Percentiles rank a stretch among this genome's conserved stretches.
phyloP scores from a whole-genome alignment of 2,888 invertebrate species.

The Neoscelio sp. region DNA sequence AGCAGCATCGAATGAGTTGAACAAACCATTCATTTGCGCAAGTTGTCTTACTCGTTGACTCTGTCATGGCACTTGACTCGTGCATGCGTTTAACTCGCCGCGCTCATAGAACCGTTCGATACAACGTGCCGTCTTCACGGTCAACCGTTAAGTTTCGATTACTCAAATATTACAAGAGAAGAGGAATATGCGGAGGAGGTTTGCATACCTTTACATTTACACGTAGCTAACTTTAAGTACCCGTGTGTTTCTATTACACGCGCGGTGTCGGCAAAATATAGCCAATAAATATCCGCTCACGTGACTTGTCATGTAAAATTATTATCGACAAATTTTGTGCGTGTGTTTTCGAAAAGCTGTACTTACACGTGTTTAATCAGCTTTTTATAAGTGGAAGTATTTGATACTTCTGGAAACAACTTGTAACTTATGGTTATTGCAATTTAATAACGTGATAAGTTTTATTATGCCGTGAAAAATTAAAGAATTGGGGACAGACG shows the following conservation, averaged over 20 bases:
- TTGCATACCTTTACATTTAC: constrained; percentile 61
- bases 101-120: constrained; percentile 64
- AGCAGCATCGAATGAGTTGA: constrained; percentile 19
- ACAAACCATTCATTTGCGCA: constrained; percentile 58
- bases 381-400: not conserved
- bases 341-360: too few species aligned
- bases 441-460: too few species aligned
- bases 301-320: constrained; percentile 50
- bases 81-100: constrained; percentile 56
- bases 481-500: too few species aligned
- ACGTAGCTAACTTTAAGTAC: constrained; percentile 32
- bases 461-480: too few species aligned
- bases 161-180: constrained; percentile 74
- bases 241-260: constrained; percentile 54
- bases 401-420: too few species aligned
- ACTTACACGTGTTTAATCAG: constrained; percentile 17
- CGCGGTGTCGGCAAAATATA: constrained; percentile 45
- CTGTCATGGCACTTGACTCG: constrained; percentile 63
- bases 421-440: too few species aligned
- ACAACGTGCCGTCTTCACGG: constrained; percentile 66
- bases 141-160: constrained; percentile 78
- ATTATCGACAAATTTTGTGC: constrained; percentile 54
- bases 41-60: constrained; percentile 51
- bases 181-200: constrained; percentile 68
- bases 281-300: constrained; percentile 54